Conservation (phyloP, 2,888 invertebrate genomes). For the Scelioninae gen. 1 region DNA sequence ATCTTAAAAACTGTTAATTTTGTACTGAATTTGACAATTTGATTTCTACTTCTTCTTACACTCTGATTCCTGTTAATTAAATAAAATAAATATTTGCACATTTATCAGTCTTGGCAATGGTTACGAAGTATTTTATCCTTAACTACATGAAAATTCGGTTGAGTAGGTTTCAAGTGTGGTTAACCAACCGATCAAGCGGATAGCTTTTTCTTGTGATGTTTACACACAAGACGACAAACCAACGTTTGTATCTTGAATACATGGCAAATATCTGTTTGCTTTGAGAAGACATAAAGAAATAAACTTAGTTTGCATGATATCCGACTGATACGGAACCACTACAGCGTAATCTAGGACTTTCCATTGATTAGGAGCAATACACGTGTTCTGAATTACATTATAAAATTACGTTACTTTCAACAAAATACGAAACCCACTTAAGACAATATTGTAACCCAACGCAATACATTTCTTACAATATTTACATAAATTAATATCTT, state of each 20-base stretch:
- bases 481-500: too few relatives aligned
- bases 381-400: conserved; percentile 42
- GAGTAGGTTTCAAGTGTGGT: conserved; percentile 67
- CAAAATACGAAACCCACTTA: too few relatives aligned
- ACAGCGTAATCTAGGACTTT: not conserved
- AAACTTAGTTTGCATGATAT: conserved; percentile 14
- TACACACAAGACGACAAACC: conserved; percentile 70
- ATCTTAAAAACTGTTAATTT: too few relatives aligned
- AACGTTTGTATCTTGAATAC: conserved; percentile 67
- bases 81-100: not conserved
- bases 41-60: too few relatives aligned
- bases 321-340: too few relatives aligned
- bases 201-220: conserved; percentile 66
- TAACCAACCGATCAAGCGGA: conserved; percentile 71
- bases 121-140: conserved; percentile 19
- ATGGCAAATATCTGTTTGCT: conserved; percentile 36
- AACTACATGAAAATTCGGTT: conserved; percentile 52
- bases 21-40: too few relatives aligned
- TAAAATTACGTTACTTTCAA: not conserved
- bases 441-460: too few relatives aligned
- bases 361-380: conserved; percentile 31
- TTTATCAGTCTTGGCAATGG: conserved; percentile 1
- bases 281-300: conserved; percentile 63
- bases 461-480: too few relatives aligned
- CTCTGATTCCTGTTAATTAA: too few relatives aligned